Evolutionary conservation across 2,113 vertebrate genomes (phyloP), one percentile per base, ranked within the genome.

Genomic region (Clarias macrocephalus): DNA sequence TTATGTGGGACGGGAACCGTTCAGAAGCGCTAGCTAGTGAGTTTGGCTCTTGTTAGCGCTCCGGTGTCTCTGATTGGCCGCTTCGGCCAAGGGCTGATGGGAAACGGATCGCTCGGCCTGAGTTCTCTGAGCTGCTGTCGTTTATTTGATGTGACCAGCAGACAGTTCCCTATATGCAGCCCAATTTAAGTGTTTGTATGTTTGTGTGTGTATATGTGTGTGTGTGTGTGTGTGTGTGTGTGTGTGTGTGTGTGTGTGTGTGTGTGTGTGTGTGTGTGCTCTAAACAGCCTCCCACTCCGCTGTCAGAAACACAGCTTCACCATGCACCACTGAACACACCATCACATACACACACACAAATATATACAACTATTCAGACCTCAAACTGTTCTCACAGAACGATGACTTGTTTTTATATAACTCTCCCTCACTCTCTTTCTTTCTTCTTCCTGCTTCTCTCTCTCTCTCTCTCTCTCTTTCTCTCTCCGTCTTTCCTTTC

Each of bases 61-160:
- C 21, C 23, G 65, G 21, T 5, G 28, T 33, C 56, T 87, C 82
- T 85, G 88, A 89, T 76, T 83, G 88, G 80, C 85, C 52, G 80
- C 84, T 73, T 28, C 52, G 21, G 65, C 42, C 82, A 52, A 52
- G 60, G 62, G 80, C 77, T 86, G 85, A 83, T 84, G 85, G 72
- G 84, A 65, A 82, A 88, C 56, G 79, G 60, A 52, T 25, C 19
- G 70, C 84, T 89, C 81, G 37, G 85, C 81, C 76, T 76, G 57
- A 80, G 62, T 79, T 77, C 88, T 86, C 80, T 62, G 77, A 88
- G 89, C 57, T 65, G 66, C 79, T 80, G 68, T 56, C 86, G 85
- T 88, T 80, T 86, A 85, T 89, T 84, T 89, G 86, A 88, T 89
- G 86, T 89, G 90, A 86, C 86, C 81, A 72, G 73, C 65, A 83